Evolutionary conservation across 2,888 invertebrate genomes (phyloP), one percentile per base, ranked within the genome.

Genomic region (Meganola albula): DNA sequence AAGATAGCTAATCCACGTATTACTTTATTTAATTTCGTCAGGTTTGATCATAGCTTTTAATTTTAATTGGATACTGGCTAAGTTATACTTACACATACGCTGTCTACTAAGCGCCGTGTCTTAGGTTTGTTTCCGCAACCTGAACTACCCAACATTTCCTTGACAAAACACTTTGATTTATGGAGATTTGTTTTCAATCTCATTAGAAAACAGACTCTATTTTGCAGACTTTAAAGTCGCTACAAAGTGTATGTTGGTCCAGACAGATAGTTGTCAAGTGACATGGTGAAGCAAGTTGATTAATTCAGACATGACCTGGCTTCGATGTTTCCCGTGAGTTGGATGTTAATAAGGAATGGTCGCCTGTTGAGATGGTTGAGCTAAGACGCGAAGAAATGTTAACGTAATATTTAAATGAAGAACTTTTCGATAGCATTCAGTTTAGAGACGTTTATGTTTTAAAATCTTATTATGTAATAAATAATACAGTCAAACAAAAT

Each of bases 221-320:
- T 18, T n/a, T n/a, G n/a, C n/a, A 21, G 18, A 11, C 0, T 7
- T 1, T 1, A 53, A 35, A 40, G 46, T 47, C 28, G 13, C 6
- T 22, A 26, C 25, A 20, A 27, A 12, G 4, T 30, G 13, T 26
- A n/a, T 35, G 32, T 51, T 47, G 46, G 31, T 35, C 36, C 37
- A 48, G 44, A 53, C 39, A 50, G 46, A 40, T 58, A 37, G 53
- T 53, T 53, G 63, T 67, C 66, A 69, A 49, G 53, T 54, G 55
- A 58, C 58, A 57, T 45, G 49, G 47, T 41, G 55, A 44, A 51
- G 50, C 58, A 57, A 61, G 55, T 58, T 62, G 61, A 69, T 66
- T 68, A 68, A 72, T 71, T 64, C 60, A 57, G 59, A 40, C 53
- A 56, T 62, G 62, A 63, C 59, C 61, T 61, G 53, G 52, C 58